phyloP scores from a whole-genome alignment of 2,888 invertebrate genomes.

The Rapana venosa region DNA sequence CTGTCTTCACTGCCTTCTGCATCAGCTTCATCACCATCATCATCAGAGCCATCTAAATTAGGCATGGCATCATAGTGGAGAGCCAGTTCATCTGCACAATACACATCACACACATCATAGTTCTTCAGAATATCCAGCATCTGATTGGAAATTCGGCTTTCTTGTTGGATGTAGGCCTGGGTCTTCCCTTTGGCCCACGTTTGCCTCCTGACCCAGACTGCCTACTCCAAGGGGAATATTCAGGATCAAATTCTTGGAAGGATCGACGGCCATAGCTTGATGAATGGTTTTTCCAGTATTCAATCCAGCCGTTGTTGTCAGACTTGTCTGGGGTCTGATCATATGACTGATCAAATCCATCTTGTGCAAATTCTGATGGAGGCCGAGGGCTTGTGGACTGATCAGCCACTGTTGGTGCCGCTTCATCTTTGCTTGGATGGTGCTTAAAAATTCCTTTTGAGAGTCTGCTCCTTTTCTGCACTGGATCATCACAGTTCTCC shows the following conservation, averaged over 20 bases:
- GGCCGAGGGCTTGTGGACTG: slow-evolving; percentile 11
- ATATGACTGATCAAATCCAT: neutral
- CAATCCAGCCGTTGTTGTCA: slow-evolving; percentile 20
- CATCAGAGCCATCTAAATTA: slow-evolving; percentile 24
- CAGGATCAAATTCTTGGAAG: slow-evolving; percentile 2
- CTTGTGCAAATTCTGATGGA: neutral
- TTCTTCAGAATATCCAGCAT: slow-evolving; percentile 41
- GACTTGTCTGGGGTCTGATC: neutral
- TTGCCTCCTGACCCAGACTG: neutral
- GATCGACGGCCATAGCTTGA: neutral
- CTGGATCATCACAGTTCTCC: slow-evolving; percentile 32
- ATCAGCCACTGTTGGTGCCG: neutral
- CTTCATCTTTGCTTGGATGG: neutral
- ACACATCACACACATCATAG: slow-evolving; percentile 41
- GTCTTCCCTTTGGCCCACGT: slow-evolving; percentile 19
- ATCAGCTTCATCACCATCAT: slow-evolving; percentile 16
- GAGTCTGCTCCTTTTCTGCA: slow-evolving; percentile 12
- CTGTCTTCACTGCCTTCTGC: neutral
- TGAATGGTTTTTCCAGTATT: slow-evolving; percentile 26
- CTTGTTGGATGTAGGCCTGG: slow-evolving; percentile 25
- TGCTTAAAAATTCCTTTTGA: neutral
- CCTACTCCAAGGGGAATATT: slow-evolving; percentile 11
- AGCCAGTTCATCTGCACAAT: slow-evolving; percentile 38
- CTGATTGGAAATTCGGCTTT: slow-evolving; percentile 41
- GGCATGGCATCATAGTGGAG: slow-evolving; percentile 38